phyloP scores from a whole-genome alignment of 2,113 vertebrate species.

The Microcebus ravelobensis region DNA sequence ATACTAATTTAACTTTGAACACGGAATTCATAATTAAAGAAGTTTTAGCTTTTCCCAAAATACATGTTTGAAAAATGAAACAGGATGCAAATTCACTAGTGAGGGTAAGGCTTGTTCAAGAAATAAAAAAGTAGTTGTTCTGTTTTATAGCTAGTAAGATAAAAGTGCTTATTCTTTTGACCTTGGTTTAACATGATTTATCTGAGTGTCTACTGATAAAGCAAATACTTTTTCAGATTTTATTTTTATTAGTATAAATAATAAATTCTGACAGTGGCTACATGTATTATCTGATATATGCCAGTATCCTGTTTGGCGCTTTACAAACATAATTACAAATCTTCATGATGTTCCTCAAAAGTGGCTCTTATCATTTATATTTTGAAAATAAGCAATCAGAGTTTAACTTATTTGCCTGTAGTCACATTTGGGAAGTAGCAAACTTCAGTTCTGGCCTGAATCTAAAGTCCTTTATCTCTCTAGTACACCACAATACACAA shows the following conservation, averaged over 20 bases:
- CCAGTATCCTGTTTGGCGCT: not conserved
- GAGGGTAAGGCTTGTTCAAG: not conserved
- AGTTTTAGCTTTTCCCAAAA: constrained; percentile 17
- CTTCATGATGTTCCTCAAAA: not conserved
- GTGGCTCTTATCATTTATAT: not conserved
- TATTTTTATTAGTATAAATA: constrained; percentile 4
- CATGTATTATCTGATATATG: not conserved
- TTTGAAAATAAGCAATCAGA: not conserved
- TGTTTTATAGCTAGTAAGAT: not conserved
- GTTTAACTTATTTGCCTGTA: not conserved
- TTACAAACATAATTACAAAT: not conserved
- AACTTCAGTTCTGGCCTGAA: not conserved
- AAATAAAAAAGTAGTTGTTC: not conserved
- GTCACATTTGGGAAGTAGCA: not conserved
- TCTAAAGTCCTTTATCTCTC: not conserved
- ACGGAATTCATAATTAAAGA: constrained; percentile 43
- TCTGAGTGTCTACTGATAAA: not conserved
- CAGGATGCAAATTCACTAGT: not conserved
- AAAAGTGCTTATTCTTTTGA: not conserved
- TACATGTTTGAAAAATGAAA: not conserved
- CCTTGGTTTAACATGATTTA: not conserved
- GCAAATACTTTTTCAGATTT: not conserved
- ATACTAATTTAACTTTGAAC: constrained; percentile 29
- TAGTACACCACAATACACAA: not conserved
- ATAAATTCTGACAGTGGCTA: not conserved